A percentile compares a stretch with the other conserved stretches of the same genome.
These are phyloP conservation scores for Leptonema lineaticorne DNA, from an alignment of 1,140 invertebrate species.

Conservation along the genomic window DNA sequence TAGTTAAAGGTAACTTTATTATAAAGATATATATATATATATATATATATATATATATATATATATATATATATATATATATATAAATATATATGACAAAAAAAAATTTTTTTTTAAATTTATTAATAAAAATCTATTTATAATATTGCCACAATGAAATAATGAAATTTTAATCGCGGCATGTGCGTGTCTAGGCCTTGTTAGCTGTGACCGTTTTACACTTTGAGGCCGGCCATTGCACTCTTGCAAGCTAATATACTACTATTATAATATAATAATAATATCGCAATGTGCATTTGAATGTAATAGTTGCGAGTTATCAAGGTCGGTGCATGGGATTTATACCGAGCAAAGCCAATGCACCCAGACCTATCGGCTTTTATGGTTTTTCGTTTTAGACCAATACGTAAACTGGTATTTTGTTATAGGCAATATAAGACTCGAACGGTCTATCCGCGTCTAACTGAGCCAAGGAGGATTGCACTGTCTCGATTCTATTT, in stretches of 20 bases:
- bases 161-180: background rate
- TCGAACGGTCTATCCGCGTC: background rate
- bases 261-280: too few species aligned
- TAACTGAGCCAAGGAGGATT: slow-evolving; percentile 3
- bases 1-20: too few species aligned
- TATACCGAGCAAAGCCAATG: background rate
- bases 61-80: too few species aligned
- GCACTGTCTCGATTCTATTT: slow-evolving; percentile 1
- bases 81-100: too few species aligned
- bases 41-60: too few species aligned
- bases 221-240: slow-evolving; percentile 6
- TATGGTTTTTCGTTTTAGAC: slow-evolving; percentile 7
- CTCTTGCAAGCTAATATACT: too few species aligned
- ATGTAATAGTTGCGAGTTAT: slow-evolving; percentile 6
- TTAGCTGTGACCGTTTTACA: background rate
- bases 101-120: too few species aligned
- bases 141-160: background rate
- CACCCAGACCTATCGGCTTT: slow-evolving; percentile 6
- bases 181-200: background rate
- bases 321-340: background rate
- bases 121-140: too few species aligned
- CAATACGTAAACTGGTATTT: too few species aligned
- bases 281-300: slow-evolving; percentile 5
- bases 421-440: background rate
- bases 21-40: too few species aligned